Base-by-base conservation (phyloP, 2,797 vertebrate species). In the Nyctibius grandis region DNA sequence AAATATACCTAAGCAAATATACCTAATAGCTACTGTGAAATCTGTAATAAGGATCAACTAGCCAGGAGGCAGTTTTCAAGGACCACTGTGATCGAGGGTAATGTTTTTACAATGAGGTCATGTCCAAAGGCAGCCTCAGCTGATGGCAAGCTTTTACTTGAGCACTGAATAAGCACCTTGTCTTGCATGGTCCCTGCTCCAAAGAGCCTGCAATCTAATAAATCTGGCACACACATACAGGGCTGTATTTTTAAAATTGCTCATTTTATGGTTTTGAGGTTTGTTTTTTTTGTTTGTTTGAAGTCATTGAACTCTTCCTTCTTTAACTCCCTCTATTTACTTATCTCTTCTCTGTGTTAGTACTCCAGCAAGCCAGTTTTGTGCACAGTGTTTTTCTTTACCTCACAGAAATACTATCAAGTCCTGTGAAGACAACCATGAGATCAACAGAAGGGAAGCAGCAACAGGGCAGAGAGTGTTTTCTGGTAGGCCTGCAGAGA, bases 91-190 rank as follows among this genome's bases (percentile, higher is more conserved):
- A 93, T 72, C 9, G 7, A 79, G 72, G 44, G 61, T 91, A 88
- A 93, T 95, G 94, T 89, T 96, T 95, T 85, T 85, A 85, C 78
- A 80, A 74, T 96, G 90, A 97, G 88, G 70, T 96, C 95, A 89
- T 93, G 64, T 91, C 53, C 94, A 91, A 85, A 92, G 68, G 45
- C 93, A 93, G 91, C 33, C n/a, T 87, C 70, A 79, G 88, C 75
- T 91, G 93, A 90, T 94, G 84, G 75, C 81, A 88, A 40, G 72
- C 56, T 87, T 80, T 36, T 93, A 54, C 63, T 88, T 70, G 63
- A 86, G 31, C 70, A 59, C 36, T 93, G 83, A 92, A 94, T 95
- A 91, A 94, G 68, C 86, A 95, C 94, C 93, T 95, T 91, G 95
- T 94, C 74, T 96, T 91, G 64, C 18, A 0, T 51, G 57, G 72